Evolutionary conservation across 2,888 invertebrate genomes (phyloP).

Genomic region (Drosophila neonasuta): DNA sequence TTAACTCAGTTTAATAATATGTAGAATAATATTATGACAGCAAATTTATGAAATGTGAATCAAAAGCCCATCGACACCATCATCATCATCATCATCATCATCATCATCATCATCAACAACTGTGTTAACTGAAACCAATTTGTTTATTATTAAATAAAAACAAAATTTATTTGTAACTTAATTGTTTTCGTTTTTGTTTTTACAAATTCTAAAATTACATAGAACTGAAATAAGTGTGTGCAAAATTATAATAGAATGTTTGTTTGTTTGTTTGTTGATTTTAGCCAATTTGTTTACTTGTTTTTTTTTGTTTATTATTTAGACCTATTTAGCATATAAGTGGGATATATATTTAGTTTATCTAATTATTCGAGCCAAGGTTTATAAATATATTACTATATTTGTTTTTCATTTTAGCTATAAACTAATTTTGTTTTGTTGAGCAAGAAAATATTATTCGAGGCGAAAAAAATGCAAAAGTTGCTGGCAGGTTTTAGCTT

Average conservation of each 20-base stretch:
- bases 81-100: slow-evolving; percentile 34
- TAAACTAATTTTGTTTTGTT: slow-evolving; percentile 37
- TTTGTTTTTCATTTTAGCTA: slow-evolving; percentile 9
- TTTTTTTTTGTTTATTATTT: slow-evolving; percentile 32
- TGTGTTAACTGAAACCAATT: slow-evolving; percentile 2
- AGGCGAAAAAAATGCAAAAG: slow-evolving; percentile 61
- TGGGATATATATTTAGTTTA: slow-evolving; percentile 27
- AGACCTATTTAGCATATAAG: slow-evolving; percentile 41
- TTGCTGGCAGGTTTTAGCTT: slow-evolving; percentile 71
- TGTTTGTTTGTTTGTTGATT: slow-evolving; percentile 29
- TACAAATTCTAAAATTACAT: slow-evolving; percentile 65
- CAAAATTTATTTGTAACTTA: slow-evolving; percentile 57
- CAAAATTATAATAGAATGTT: slow-evolving; percentile 44
- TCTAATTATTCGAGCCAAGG: slow-evolving; percentile 53
- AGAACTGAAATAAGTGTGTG: slow-evolving; percentile 44
- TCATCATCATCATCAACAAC: not conserved
- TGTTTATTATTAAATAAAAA: slow-evolving; percentile 51
- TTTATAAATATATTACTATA: slow-evolving; percentile 22
- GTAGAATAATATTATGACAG: not conserved
- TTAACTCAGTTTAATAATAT: not conserved
- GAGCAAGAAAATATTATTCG: slow-evolving; percentile 39
- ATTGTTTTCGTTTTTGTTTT: slow-evolving; percentile 44
- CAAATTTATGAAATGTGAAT: slow-evolving; percentile 30
- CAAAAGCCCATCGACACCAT: slow-evolving; percentile 17
- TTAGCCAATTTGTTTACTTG: slow-evolving; percentile 50